Conservation (phyloP, 2,888 invertebrate genomes). For the Andrena camellia region DNA sequence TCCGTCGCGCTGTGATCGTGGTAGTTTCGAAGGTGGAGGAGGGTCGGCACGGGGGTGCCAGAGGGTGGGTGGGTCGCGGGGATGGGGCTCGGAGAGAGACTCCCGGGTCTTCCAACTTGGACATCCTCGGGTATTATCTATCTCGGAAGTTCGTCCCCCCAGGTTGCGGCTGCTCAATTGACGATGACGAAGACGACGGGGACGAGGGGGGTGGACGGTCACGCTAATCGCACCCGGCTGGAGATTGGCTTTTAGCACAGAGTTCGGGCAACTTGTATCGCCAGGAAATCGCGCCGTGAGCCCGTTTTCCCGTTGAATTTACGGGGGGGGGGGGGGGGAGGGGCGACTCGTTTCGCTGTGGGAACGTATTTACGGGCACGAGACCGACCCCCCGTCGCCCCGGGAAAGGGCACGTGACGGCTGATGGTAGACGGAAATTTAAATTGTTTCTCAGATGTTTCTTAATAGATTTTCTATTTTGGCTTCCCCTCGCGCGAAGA, state of each 20-base stretch:
- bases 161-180: constrained; percentile 51
- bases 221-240: constrained; percentile 80
- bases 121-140: constrained; percentile 78
- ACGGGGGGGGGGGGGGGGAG: not conserved
- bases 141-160: constrained; percentile 77
- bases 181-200: constrained; percentile 63
- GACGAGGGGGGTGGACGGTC: constrained; percentile 69
- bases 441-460: constrained; percentile 13
- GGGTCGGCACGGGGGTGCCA: not conserved
- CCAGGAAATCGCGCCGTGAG: constrained; percentile 57
- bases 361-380: constrained; percentile 32
- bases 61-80: constrained; percentile 18
- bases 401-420: not conserved
- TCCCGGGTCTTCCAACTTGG: constrained; percentile 71
- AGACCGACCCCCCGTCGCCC: constrained; percentile 6
- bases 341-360: constrained; percentile 34
- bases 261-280: constrained; percentile 72
- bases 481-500: not conserved
- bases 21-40: constrained; percentile 40
- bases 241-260: constrained; percentile 79
- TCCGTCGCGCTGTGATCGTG: constrained; percentile 15
- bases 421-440: constrained; percentile 7
- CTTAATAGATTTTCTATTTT: not conserved
- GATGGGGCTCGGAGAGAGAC: constrained; percentile 28
- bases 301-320: constrained; percentile 43